These are phyloP conservation scores for Ephydatia muelleri DNA, from an alignment of 37 sponge, comb jelly and placozoan genomes.

Conservation along the genomic window DNA sequence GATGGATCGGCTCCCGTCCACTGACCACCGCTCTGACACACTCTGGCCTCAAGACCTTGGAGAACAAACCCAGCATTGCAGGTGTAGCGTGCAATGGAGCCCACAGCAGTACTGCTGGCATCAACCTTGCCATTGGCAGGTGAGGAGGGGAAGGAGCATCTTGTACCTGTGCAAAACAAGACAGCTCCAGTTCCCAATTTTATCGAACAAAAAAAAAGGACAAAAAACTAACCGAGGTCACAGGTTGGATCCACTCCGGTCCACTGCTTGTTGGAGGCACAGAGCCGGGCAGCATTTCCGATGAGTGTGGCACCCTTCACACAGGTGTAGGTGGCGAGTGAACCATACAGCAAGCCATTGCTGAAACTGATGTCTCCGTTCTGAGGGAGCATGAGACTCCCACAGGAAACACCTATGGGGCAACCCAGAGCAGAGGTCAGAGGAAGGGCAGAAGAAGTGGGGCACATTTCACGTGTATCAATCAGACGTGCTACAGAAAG, in stretches of 20 bases:
- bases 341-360: neutral
- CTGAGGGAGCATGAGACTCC: neutral
- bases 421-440: no score
- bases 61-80: constrained; percentile 46
- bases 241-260: constrained; percentile 24
- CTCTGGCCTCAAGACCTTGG: constrained; percentile 17
- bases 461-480: no score
- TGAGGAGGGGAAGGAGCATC: neutral
- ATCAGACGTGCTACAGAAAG: no score
- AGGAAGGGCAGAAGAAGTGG: neutral
- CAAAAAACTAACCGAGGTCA: constrained; percentile 1
- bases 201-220: no score
- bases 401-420: constrained; percentile 14
- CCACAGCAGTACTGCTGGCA: constrained; percentile 5
- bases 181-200: no score
- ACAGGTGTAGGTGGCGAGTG: constrained; percentile 23
- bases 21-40: constrained; percentile 31
- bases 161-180: no score
- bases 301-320: neutral
- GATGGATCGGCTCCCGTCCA: constrained; percentile 60
- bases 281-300: constrained; percentile 13
- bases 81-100: constrained; percentile 27
- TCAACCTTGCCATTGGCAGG: constrained; percentile 51
- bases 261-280: constrained; percentile 5
- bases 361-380: constrained; percentile 23